Evolutionary conservation across 2,797 vertebrate species (phyloP).

Genomic region (Galago senegalensis): DNA sequence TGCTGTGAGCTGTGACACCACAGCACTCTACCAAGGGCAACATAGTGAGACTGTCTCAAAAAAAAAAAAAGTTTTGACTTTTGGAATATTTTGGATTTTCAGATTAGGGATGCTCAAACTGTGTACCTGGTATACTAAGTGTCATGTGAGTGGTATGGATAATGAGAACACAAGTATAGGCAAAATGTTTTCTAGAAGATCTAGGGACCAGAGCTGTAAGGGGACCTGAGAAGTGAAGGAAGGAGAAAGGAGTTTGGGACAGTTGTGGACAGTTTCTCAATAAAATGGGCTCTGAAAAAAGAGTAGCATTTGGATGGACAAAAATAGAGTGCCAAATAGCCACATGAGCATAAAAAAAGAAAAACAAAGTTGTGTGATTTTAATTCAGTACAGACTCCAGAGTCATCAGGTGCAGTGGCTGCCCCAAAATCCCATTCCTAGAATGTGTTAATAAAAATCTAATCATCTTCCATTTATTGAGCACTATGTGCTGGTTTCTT

Average conservation of each 20-base stretch:
- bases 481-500: not conserved
- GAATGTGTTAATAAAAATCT: not conserved
- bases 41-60: too few species aligned
- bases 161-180: not conserved
- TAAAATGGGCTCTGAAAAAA: constrained; percentile 26
- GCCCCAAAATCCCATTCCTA: not conserved
- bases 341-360: too few species aligned
- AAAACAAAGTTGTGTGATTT: not conserved
- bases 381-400: not conserved
- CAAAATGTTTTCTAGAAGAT: not conserved
- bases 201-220: not conserved
- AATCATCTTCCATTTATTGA: not conserved
- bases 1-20: too few species aligned
- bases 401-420: not conserved
- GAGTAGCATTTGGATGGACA: not conserved
- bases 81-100: not conserved
- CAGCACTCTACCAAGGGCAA: too few species aligned
- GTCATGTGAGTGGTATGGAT: not conserved
- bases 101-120: not conserved
- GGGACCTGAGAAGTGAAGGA: not conserved
- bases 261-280: not conserved
- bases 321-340: not conserved
- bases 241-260: not conserved
- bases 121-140: not conserved
- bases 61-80: not conserved